Evolutionary conservation across 2,113 vertebrate genomes (phyloP).

Genomic region (Notothenia rossii): DNA sequence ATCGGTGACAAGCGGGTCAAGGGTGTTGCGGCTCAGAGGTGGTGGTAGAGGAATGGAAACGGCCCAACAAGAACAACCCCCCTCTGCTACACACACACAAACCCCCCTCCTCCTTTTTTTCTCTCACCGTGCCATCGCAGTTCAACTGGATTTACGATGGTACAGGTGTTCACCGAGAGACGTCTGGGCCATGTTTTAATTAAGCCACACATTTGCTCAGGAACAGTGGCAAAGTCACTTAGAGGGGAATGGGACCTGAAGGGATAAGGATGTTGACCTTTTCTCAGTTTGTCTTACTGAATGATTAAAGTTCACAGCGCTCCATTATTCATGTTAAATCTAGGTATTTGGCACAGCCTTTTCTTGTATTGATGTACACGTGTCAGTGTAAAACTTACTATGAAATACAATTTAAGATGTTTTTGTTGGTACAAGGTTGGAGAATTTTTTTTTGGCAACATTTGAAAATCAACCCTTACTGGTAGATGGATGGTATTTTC

Average conservation of each 20-base stretch:
- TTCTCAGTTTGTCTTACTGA: conserved; percentile 50
- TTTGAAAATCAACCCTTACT: conserved; percentile 13
- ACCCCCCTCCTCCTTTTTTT: conserved; percentile 1
- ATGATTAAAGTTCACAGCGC: conserved; percentile 45
- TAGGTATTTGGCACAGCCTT: neutral
- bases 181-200: conserved; percentile 58
- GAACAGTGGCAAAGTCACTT: conserved; percentile 63
- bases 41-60: conserved; percentile 38
- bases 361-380: neutral
- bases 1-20: conserved; percentile 77
- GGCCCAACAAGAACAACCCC: conserved; percentile 30
- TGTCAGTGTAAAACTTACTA: neutral
- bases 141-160: conserved; percentile 65
- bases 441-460: too few species aligned
- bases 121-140: conserved; percentile 11
- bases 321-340: conserved; percentile 44
- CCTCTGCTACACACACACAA: conserved; percentile 10
- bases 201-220: conserved; percentile 59
- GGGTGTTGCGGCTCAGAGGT: conserved; percentile 57
- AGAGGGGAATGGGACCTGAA: conserved; percentile 44
- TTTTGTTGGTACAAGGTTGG: neutral
- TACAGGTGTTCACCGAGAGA: conserved; percentile 58
- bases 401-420: neutral
- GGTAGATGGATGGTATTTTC: conserved; percentile 30
- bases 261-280: conserved; percentile 55